These are phyloP conservation scores for Hydraecia micacea DNA, from an alignment of 2,888 invertebrate species.

Conservation along the genomic window DNA sequence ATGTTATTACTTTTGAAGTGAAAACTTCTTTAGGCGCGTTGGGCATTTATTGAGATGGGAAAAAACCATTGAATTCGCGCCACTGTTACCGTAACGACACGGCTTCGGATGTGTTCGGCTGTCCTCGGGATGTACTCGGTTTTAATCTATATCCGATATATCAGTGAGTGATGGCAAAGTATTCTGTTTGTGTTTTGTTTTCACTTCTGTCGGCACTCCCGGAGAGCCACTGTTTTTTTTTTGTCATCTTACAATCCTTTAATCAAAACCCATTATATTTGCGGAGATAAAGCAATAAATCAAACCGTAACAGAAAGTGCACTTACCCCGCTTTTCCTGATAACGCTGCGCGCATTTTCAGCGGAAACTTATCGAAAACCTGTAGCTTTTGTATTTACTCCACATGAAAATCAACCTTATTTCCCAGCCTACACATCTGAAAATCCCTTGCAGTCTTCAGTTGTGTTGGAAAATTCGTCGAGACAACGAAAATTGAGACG, in stretches of 20 bases:
- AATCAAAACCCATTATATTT: background rate
- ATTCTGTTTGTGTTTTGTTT: too few relatives aligned
- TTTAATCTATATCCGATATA: too few relatives aligned
- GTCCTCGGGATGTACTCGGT: too few relatives aligned
- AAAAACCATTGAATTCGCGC: too few relatives aligned
- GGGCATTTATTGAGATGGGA: too few relatives aligned
- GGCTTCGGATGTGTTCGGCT: too few relatives aligned
- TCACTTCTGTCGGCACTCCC: too few relatives aligned
- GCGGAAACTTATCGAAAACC: constrained; percentile 85
- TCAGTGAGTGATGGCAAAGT: too few relatives aligned
- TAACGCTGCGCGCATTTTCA: constrained; percentile 79
- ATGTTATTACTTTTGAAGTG: too few relatives aligned
- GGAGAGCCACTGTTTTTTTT: too few relatives aligned
- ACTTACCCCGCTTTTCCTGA: constrained; percentile 68
- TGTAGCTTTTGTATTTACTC: constrained; percentile 80
- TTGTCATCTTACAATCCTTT: background rate
- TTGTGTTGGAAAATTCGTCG: constrained; percentile 52
- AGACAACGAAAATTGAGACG: constrained; percentile 37
- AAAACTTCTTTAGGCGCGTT: too few relatives aligned
- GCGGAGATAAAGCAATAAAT: constrained; percentile 28
- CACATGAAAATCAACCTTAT: constrained; percentile 61
- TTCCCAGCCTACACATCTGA: constrained; percentile 22
- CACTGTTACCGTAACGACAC: too few relatives aligned
- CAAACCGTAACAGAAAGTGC: constrained; percentile 54
- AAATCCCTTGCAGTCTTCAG: constrained; percentile 21